Conservation (phyloP, 2,797 vertebrate species). For the Hydrophis major region DNA sequence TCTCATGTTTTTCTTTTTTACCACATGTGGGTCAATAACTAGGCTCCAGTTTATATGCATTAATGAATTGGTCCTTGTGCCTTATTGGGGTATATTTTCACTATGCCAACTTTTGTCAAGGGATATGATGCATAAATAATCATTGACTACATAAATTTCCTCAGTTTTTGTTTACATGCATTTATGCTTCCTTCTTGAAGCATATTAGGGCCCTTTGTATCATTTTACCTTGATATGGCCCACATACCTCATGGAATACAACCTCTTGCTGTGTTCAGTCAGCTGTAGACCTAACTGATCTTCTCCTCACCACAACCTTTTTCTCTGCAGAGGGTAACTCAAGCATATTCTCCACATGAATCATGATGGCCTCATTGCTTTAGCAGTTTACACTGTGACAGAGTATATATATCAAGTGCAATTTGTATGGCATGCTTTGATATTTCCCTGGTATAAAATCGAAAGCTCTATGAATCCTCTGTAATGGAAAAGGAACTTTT, state of each 20-base stretch:
- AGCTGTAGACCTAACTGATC: slow-evolving; percentile 36
- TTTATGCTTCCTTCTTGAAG: slow-evolving; percentile 35
- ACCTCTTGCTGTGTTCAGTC: slow-evolving; percentile 49
- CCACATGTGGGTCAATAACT: neutral
- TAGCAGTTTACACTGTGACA: slow-evolving; percentile 52
- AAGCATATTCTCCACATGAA: slow-evolving; percentile 61
- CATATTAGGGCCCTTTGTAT: slow-evolving; percentile 37
- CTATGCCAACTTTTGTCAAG: neutral
- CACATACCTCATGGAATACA: slow-evolving; percentile 44
- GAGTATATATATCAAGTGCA: slow-evolving; percentile 59
- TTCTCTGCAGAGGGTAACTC: slow-evolving; percentile 37
- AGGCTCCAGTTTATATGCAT: neutral
- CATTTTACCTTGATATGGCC: slow-evolving; percentile 52
- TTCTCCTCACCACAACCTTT: neutral
- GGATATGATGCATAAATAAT: slow-evolving; percentile 24
- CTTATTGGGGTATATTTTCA: neutral
- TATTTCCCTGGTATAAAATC: slow-evolving; percentile 39
- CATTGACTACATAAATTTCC: slow-evolving; percentile 35
- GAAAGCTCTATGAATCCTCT: slow-evolving; percentile 50
- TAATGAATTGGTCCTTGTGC: neutral
- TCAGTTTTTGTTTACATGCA: neutral
- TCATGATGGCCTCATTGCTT: slow-evolving; percentile 52
- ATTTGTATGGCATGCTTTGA: slow-evolving; percentile 48
- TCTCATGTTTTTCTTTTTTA: neutral
- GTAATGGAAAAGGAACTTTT: slow-evolving; percentile 44